Conservation (phyloP, 2,888 invertebrate genomes). For the Melanostoma mellinum region DNA sequence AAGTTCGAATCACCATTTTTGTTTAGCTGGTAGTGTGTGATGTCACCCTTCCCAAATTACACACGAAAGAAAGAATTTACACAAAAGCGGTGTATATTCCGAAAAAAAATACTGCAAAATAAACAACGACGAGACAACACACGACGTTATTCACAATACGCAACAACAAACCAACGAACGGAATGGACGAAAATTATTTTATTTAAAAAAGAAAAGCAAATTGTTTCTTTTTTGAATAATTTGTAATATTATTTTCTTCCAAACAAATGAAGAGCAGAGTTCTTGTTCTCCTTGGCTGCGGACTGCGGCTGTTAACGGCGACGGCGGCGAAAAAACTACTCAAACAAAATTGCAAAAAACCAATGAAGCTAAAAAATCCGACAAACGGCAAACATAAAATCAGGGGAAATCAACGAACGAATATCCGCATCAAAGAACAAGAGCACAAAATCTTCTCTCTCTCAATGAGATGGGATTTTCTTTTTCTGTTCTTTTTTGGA, state of each 20-base stretch:
- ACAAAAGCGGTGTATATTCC: conserved; percentile 29
- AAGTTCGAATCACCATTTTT: conserved; percentile 61
- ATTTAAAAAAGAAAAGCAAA: conserved; percentile 13
- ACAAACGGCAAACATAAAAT: not conserved
- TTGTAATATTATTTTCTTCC: conserved; percentile 16
- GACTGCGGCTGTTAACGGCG: conserved; percentile 59
- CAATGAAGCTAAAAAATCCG: conserved; percentile 33
- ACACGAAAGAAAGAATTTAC: conserved; percentile 44
- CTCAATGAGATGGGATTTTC: not conserved
- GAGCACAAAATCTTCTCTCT: conserved; percentile 17
- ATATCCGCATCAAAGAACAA: conserved; percentile 32
- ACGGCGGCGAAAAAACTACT: conserved; percentile 72
- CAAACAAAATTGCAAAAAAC: conserved; percentile 69
- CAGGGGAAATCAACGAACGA: conserved; percentile 26
- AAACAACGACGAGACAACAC: conserved; percentile 34
- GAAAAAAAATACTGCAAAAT: conserved; percentile 7
- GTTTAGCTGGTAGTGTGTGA: conserved; percentile 64
- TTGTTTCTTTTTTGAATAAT: conserved; percentile 1
- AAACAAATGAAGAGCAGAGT: conserved; percentile 28
- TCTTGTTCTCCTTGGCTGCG: not conserved
- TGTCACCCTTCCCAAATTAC: conserved; percentile 69
- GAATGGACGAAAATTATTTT: conserved; percentile 46
- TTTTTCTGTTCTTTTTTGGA: conserved; percentile 2
- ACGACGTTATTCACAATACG: conserved; percentile 46
- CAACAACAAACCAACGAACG: conserved; percentile 52